These are phyloP conservation scores for Bilobella aurantiaca DNA, from an alignment of 1,140 invertebrate genomes.

Conservation along the genomic window DNA sequence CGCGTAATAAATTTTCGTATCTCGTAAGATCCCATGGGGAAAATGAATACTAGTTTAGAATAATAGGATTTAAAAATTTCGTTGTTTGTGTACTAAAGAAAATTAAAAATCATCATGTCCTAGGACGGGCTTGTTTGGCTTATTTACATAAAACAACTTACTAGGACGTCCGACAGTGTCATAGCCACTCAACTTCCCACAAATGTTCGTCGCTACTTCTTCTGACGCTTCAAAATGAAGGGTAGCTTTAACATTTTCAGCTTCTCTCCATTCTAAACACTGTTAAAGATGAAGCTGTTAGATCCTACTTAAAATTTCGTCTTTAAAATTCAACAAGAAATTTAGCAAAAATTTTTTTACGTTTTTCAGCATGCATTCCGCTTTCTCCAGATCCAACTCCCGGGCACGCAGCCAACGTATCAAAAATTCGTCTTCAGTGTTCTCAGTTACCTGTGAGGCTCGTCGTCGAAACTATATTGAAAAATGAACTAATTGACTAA, in stretches of 20 bases:
- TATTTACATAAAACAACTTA: too few species aligned
- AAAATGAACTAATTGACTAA: not conserved
- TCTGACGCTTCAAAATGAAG: too few species aligned
- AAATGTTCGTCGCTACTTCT: not conserved
- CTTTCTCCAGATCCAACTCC: conserved; percentile 16
- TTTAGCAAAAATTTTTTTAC: not conserved
- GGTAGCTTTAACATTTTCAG: not conserved
- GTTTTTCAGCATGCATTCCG: conserved; percentile 9
- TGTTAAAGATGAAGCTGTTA: not conserved
- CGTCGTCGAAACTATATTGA: not conserved
- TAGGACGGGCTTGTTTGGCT: too few species aligned
- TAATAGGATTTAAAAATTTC: too few species aligned
- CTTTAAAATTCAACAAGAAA: not conserved
- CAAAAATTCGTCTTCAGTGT: too few species aligned
- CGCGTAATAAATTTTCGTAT: too few species aligned
- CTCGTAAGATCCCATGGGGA: too few species aligned
- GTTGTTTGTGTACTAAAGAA: too few species aligned
- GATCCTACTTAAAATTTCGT: not conserved
- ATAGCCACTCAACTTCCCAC: not conserved
- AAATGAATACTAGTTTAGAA: too few species aligned
- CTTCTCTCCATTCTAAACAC: not conserved
- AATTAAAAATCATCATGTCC: too few species aligned
- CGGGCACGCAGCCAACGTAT: conserved; percentile 16
- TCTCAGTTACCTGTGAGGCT: not conserved
- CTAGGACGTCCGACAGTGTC: not conserved